phyloP scores from a whole-genome alignment of 2,797 vertebrate genomes.

The Octomys mimax region DNA sequence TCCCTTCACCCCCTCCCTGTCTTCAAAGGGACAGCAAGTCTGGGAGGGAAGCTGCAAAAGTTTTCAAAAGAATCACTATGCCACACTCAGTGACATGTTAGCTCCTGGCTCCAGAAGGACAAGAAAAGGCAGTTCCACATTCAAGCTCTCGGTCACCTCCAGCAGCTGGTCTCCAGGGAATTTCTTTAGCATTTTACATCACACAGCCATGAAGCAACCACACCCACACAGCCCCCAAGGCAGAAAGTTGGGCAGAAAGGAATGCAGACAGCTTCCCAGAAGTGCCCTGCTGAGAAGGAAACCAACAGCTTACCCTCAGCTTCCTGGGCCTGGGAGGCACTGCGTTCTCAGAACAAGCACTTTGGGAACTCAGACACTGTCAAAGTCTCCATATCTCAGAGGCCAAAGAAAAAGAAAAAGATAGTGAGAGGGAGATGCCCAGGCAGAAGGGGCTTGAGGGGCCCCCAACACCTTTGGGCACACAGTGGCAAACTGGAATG shows the following conservation, averaged over 20 bases:
- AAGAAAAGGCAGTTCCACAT: slow-evolving; percentile 45
- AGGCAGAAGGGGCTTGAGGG: slow-evolving; percentile 1
- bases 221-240: slow-evolving; percentile 60
- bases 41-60: background rate
- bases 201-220: slow-evolving; percentile 49
- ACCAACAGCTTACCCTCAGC: slow-evolving; percentile 59
- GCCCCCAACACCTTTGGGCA: background rate
- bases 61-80: slow-evolving; percentile 21
- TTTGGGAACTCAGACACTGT: background rate
- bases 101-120: background rate
- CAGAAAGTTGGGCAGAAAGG: slow-evolving; percentile 73
- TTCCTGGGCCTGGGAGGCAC: slow-evolving; percentile 58
- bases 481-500: background rate
- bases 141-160: background rate
- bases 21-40: slow-evolving; percentile 4
- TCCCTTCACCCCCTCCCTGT: background rate
- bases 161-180: background rate
- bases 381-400: background rate
- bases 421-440: background rate
- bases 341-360: slow-evolving; percentile 22
- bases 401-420: background rate
- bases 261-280: slow-evolving; percentile 79
- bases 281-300: slow-evolving; percentile 62
- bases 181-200: slow-evolving; percentile 20
- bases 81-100: background rate